Evolutionary conservation across 2,888 invertebrate genomes (phyloP).

Genomic region (Rhingia campestris): DNA sequence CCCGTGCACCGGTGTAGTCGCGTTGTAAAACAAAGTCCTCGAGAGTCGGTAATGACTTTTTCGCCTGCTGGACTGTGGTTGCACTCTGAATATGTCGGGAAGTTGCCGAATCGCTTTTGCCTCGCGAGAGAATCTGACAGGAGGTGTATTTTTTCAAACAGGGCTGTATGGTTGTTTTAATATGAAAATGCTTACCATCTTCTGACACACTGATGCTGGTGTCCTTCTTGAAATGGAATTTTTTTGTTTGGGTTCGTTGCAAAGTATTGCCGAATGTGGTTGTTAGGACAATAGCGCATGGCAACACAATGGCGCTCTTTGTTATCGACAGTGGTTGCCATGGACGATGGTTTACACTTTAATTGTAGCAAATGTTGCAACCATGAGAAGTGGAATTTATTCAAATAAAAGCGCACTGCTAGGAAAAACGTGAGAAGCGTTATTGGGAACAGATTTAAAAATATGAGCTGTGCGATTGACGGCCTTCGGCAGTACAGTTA

Average conservation of each 20-base stretch:
- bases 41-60: constrained; percentile 88
- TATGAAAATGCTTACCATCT: constrained; percentile 36
- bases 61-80: constrained; percentile 75
- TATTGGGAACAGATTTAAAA: too few species aligned
- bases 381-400: too few species aligned
- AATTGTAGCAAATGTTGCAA: too few species aligned
- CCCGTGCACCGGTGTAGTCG: constrained; percentile 97
- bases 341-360: too few species aligned
- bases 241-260: neutral
- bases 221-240: neutral
- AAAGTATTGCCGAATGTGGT: constrained; percentile 1
- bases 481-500: too few species aligned
- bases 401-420: too few species aligned
- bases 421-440: too few species aligned
- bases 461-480: too few species aligned
- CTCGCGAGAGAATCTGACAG: constrained; percentile 90
- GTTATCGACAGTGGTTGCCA: too few species aligned
- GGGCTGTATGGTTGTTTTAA: neutral
- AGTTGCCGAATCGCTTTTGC: constrained; percentile 88
- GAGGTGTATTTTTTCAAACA: neutral
- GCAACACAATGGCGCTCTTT: too few species aligned
- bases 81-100: constrained; percentile 78
- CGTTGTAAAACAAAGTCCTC: constrained; percentile 94
- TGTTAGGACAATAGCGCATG: constrained; percentile 12
- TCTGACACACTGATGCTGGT: neutral